Conservation (phyloP, 2,888 invertebrate species). For the Parascotia fuliginaria region DNA sequence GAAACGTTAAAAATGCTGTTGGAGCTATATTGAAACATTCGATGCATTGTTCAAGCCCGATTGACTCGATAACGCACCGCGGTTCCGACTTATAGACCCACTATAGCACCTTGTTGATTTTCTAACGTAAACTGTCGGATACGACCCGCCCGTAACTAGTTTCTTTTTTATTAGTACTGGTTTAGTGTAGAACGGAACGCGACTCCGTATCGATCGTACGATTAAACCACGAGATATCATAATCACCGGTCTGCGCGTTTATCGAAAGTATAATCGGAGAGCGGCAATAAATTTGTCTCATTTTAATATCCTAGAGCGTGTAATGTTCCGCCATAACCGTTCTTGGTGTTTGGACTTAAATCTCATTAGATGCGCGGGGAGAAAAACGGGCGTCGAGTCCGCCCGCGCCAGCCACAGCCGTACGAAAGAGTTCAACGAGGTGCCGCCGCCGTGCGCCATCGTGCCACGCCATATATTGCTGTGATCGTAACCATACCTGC, state of each 20-base stretch:
- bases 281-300: slow-evolving; percentile 84
- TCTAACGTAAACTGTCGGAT: slow-evolving; percentile 81
- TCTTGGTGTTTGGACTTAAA: slow-evolving; percentile 65
- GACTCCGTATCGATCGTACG: slow-evolving; percentile 80
- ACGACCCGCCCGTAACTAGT: slow-evolving; percentile 76
- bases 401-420: slow-evolving; percentile 47
- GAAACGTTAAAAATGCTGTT: slow-evolving; percentile 85
- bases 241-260: slow-evolving; percentile 84
- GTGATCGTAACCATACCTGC: slow-evolving; percentile 38
- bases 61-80: slow-evolving; percentile 80
- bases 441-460: slow-evolving; percentile 21
- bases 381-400: slow-evolving; percentile 43
- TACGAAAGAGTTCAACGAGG: slow-evolving; percentile 81
- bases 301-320: slow-evolving; percentile 82
- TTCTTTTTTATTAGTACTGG: slow-evolving; percentile 84
- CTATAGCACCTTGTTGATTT: slow-evolving; percentile 81
- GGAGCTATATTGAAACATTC: slow-evolving; percentile 83
- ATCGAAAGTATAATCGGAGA: slow-evolving; percentile 82
- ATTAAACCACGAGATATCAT: slow-evolving; percentile 83
- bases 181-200: slow-evolving; percentile 83
- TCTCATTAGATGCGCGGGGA: slow-evolving; percentile 58
- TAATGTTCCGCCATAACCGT: slow-evolving; percentile 69
- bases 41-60: slow-evolving; percentile 80
- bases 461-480: neutral
- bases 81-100: slow-evolving; percentile 66